Evolutionary conservation across 2,113 vertebrate genomes (phyloP), one percentile per base, ranked within the genome.

Genomic region (Beaufortia kweichowensis): DNA sequence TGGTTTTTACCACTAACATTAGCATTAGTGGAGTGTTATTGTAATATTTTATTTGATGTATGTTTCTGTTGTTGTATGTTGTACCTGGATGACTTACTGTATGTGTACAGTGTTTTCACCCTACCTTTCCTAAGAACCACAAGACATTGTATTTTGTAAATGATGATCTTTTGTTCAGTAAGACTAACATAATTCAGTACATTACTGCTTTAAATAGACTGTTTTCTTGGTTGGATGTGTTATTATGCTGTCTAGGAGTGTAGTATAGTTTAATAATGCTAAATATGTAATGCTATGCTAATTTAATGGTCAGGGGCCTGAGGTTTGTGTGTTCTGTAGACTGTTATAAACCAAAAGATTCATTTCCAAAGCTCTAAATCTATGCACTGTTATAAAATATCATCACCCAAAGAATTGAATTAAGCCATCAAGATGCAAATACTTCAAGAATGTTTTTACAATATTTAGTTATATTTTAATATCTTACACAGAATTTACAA

Each of bases 81-180:
- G 21, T 21, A 21, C n/a, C 29, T 10, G n/a, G 11, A 35, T 69
- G 10, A 69, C 48, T 50, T 68, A 46, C 19, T 21, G n/a, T n/a
- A 17, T 66, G 48, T 68, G 46, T 69, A 28, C 67, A 55, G 67
- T 55, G 67, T 55, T 69, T 31, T 69, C 66, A 43, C 46, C 53
- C 19, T 29, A 55, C 29, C 12, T 69, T 59, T 71, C 9, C 33
- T 41, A 43, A 21, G 2, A 41, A 41, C 53, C 7, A 56, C 11
- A 23, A 66, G 3, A 67, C 9, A 2, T 48, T 67, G 17, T 55
- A 55, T 33, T 69, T 33, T 21, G 26, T 69, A 46, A 10, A 69
- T 50, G 17, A 56, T 55, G n/a, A 12, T 33, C 66, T 26, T 57
- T 71, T 26, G 2, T 19, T 41, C n/a, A 35, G 11, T 35, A 19